Evolutionary conservation across 2,888 invertebrate genomes (phyloP), one percentile per base, ranked within the genome.

Genomic region (Sinohyriopsis cumingii): DNA sequence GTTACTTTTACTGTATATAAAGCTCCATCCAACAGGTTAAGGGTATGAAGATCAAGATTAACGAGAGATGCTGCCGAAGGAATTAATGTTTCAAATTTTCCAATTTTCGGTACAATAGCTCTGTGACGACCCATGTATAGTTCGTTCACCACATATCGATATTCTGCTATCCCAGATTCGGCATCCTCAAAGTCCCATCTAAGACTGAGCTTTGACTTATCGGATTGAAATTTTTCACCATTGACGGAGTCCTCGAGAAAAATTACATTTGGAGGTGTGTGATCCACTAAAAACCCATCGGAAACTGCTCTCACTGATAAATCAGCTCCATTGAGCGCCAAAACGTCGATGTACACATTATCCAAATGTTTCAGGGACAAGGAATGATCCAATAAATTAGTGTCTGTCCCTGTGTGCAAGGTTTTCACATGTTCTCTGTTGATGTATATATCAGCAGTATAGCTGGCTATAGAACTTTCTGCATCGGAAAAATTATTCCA

Each of bases 241-340:
- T 57, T 60, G 9, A 69, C 55, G n/a, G 72, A 69, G 33, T 77
- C 78, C n/a, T 62, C 18, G 19, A 73, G 54, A 59, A 59, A 71
- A 18, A 45, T 1, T 3, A 45, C 59, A 12, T 60, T 62, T 4
- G 84, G 84, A n/a, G 83, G 76, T 19, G 84, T 82, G n/a, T 78
- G 76, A 63, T 85, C 84, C 56, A 85, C 77, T 9, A 71, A 20
- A 63, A 80, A 80, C 1, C 84, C 84, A 71, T 82, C 67, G 22
- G 80, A 79, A 3, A 70, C 55, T 12, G 73, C 71, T 3, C 68
- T 45, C 18, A 63, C 67, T 22, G 69, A 69, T 7, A 76, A 66
- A 12, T 72, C 77, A 22, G 84, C 84, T 6, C 83, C 81, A 73
- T 85, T 84, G 33, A 69, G 74, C 5, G 80, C 83, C 65, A 73